Evolutionary conservation across 2,797 vertebrate genomes (phyloP), one percentile per base, ranked within the genome.

Genomic region (Carduelis carduelis): DNA sequence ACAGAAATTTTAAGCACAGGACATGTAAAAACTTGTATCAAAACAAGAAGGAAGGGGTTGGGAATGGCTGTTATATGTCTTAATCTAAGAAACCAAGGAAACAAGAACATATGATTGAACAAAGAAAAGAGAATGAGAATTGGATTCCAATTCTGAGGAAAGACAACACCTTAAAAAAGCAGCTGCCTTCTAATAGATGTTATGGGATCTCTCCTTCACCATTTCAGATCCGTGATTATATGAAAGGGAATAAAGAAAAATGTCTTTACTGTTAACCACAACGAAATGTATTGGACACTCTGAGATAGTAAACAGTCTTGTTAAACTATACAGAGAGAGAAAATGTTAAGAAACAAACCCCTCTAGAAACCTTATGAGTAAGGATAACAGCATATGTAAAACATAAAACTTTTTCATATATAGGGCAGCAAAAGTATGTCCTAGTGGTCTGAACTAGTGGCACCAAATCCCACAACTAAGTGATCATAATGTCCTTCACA

Each of bases 401-500:
- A 43, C 57, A 83, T 7, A 59, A 80, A 96, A 63, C 50, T 46
- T 87, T 56, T 46, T 77, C 59, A 74, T 65, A 44, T 39, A 63
- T 0, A 83, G 61, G 50, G 81, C 91, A 71, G 86, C 49, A 66
- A 50, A 95, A 94, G 22, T 60, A 77, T 35, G 57, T 70, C 63
- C 81, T 61, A 44, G 55, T 78, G 86, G 81, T 85, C 88, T 35
- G 37, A 90, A 86, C 30, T 34, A 43, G 49, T 59, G 34, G 81
- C 80, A 88, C 69, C 81, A 95, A 96, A 84, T 74, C 83, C 85
- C 77, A 44, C 30, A 13, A 65, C 77, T 27, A 50, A 93, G 66
- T 79, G 90, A 72, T 87, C 74, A 69, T 44, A 64, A 83, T 47
- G 89, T 88, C 86, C 91, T 95, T 96, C 96, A 94, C 95, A 97